These are phyloP conservation scores for Pogoniulus pusillus DNA, from an alignment of 2,797 vertebrate species.

Conservation along the genomic window DNA sequence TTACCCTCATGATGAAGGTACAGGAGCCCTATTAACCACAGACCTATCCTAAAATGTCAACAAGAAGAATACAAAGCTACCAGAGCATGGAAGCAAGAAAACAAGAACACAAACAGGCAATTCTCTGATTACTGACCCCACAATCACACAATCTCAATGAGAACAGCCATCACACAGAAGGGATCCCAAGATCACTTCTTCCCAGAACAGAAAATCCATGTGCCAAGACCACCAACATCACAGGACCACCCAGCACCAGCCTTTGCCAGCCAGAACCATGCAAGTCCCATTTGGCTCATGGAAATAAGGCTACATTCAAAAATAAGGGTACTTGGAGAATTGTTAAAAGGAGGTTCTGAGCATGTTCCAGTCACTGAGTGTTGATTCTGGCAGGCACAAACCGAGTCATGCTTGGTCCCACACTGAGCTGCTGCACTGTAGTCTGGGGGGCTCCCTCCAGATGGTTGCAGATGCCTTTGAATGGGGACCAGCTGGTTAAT, in stretches of 20 bases:
- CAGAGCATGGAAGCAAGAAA: background rate
- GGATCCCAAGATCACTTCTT: background rate
- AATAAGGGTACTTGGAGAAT: slow-evolving; percentile 31
- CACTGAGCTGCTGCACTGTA: slow-evolving; percentile 15
- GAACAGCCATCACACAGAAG: background rate
- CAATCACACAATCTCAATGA: background rate
- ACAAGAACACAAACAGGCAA: background rate
- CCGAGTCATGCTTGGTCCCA: slow-evolving; percentile 29
- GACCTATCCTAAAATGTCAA: background rate
- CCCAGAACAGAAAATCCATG: background rate
- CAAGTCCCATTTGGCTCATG: background rate
- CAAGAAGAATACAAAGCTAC: background rate
- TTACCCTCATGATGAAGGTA: background rate
- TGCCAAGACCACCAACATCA: background rate
- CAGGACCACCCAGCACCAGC: slow-evolving; percentile 22
- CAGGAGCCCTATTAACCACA: background rate
- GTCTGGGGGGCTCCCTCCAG: slow-evolving; percentile 47
- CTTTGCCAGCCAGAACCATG: slow-evolving; percentile 36
- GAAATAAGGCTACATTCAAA: background rate
- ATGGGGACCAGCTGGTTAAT: slow-evolving; percentile 63
- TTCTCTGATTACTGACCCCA: background rate
- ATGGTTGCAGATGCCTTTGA: slow-evolving; percentile 64
- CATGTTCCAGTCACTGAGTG: slow-evolving; percentile 52
- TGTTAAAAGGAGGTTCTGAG: slow-evolving; percentile 48
- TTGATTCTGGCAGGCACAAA: slow-evolving; percentile 58